Conservation (phyloP, 2,888 invertebrate genomes). For the Coleophora deauratella region DNA sequence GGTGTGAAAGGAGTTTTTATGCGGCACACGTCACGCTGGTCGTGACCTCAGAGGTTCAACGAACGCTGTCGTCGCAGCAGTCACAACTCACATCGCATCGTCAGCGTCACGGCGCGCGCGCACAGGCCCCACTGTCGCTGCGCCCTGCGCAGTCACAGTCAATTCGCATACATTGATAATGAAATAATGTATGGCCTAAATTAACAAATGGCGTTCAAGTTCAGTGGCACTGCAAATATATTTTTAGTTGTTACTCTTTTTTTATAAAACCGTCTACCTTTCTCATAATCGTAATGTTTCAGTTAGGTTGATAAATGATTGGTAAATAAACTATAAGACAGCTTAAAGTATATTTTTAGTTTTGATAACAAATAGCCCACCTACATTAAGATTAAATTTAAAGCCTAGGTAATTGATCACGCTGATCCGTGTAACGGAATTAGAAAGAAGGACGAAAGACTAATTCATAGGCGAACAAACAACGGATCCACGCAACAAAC, state of each 20-base stretch:
- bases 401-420: not conserved
- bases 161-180: not conserved
- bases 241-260: too few relatives aligned
- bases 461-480: slow-evolving; percentile 25
- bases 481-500: slow-evolving; percentile 33
- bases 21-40: slow-evolving; percentile 55
- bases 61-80: slow-evolving; percentile 50
- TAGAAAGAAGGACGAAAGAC: slow-evolving; percentile 20
- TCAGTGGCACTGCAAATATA: too few relatives aligned
- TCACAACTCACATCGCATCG: slow-evolving; percentile 52
- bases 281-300: too few relatives aligned
- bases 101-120: slow-evolving; percentile 36
- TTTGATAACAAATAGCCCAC: too few relatives aligned
- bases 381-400: too few relatives aligned
- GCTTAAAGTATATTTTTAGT: too few relatives aligned
- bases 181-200: too few relatives aligned
- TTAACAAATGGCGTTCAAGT: too few relatives aligned
- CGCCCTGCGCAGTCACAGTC: slow-evolving; percentile 1
- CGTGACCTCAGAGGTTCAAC: slow-evolving; percentile 71
- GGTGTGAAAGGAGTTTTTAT: slow-evolving; percentile 34
- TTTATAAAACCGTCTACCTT: too few relatives aligned
- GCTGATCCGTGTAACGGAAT: slow-evolving; percentile 11
- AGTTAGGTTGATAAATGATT: too few relatives aligned
- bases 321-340: too few relatives aligned
- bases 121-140: slow-evolving; percentile 1